A percentile compares a stretch with the other conserved stretches of the same genome.
These are phyloP conservation scores for Scophthalmus maximus DNA, from an alignment of 2,113 vertebrate species.

Conservation along the genomic window DNA sequence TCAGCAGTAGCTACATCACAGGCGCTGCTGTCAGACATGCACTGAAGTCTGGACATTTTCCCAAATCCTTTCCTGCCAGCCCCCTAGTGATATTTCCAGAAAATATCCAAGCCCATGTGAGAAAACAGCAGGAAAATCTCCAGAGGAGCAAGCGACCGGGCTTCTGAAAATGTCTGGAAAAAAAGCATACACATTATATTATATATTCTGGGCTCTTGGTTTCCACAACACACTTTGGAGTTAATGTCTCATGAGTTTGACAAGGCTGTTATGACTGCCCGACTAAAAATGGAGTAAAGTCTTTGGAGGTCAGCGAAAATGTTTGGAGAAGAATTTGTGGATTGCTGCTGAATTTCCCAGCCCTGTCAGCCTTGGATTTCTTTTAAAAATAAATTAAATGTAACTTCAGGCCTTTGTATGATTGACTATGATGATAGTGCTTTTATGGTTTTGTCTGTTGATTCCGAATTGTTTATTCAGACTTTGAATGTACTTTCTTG, in stretches of 20 bases:
- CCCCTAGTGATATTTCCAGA: too few relatives aligned
- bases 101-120: too few relatives aligned
- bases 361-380: constrained; percentile 24
- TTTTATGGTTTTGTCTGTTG: constrained; percentile 2
- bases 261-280: constrained; percentile 39
- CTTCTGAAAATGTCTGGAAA: too few relatives aligned
- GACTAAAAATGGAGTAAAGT: constrained; percentile 62
- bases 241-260: constrained; percentile 55
- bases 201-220: constrained; percentile 52
- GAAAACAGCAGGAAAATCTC: too few relatives aligned
- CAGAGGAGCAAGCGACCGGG: too few relatives aligned
- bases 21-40: too few relatives aligned
- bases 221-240: constrained; percentile 44
- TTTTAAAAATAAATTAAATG: constrained; percentile 20
- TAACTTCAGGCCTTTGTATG: constrained; percentile 9
- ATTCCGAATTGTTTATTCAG: constrained; percentile 3
- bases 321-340: constrained; percentile 60
- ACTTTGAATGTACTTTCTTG: background rate
- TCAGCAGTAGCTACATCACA: background rate
- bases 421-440: constrained; percentile 15
- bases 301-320: constrained; percentile 57
- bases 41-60: too few relatives aligned
- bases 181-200: too few relatives aligned
- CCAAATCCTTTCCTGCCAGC: too few relatives aligned
- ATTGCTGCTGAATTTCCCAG: constrained; percentile 51